Percentiles rank a stretch among this genome's conserved stretches.
These are phyloP conservation scores for Lasioglossum oenotherae DNA, from an alignment of 2,888 invertebrate species.

Conservation along the genomic window DNA sequence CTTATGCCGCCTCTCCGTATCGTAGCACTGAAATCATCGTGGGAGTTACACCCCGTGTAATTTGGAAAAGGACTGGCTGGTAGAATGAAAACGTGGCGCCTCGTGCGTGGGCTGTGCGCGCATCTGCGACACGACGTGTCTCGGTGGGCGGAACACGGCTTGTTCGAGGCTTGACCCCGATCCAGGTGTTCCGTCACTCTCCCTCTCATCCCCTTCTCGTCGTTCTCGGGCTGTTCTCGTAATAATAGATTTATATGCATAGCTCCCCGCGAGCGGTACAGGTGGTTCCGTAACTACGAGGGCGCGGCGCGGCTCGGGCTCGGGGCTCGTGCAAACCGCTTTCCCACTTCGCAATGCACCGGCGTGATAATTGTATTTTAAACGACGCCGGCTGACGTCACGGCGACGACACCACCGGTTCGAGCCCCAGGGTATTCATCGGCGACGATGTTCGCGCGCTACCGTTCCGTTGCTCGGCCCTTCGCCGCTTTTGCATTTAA, in stretches of 20 bases:
- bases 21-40: too few relatives aligned
- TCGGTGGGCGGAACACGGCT: constrained; percentile 13
- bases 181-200: constrained; percentile 45
- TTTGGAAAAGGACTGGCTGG: too few relatives aligned
- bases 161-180: constrained; percentile 52
- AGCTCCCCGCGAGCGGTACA: constrained; percentile 52
- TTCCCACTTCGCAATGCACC: constrained; percentile 27
- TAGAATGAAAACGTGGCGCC: too few relatives aligned
- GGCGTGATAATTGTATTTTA: constrained; percentile 47
- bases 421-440: constrained; percentile 7
- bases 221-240: constrained; percentile 30
- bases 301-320: neutral
- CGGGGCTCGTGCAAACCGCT: constrained; percentile 19
- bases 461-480: neutral
- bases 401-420: neutral
- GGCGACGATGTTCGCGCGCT: neutral
- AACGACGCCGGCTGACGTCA: constrained; percentile 23
- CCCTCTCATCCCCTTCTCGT: neutral
- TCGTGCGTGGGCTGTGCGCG: neutral
- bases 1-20: too few relatives aligned
- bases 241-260: constrained; percentile 61
- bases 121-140: neutral
- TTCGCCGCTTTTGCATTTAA: neutral
- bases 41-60: too few relatives aligned
- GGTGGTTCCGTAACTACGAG: constrained; percentile 51